phyloP scores from a whole-genome alignment of 2,888 invertebrate genomes.

The Conus canariensis region DNA sequence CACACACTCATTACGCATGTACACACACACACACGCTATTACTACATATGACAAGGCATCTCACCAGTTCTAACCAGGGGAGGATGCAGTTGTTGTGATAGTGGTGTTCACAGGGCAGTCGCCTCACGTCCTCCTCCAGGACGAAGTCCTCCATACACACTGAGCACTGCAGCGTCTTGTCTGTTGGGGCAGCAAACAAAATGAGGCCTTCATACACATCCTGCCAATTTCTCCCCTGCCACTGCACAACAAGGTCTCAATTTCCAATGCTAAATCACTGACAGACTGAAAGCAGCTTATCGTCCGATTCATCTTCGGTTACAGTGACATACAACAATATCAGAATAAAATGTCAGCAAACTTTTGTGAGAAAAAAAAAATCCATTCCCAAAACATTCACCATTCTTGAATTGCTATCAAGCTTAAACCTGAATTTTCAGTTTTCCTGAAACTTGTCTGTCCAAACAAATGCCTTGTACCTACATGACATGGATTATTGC shows the following conservation, averaged over 20 bases:
- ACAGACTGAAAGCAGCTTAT: no score
- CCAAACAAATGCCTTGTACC: no score
- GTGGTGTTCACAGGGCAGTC: constrained; percentile 91
- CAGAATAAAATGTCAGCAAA: no score
- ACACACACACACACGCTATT: not conserved
- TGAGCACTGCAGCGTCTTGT: constrained; percentile 90
- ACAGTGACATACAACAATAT: no score
- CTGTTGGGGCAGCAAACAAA: constrained; percentile 72
- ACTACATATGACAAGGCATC: not conserved
- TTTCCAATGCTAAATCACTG: no score
- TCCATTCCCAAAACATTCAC: no score
- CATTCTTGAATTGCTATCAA: no score
- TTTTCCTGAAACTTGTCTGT: no score
- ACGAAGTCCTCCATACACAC: constrained; percentile 97
- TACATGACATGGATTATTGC: no score
- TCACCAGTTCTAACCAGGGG: constrained; percentile 93
- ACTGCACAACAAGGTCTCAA: not conserved
- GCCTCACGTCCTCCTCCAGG: constrained; percentile 84
- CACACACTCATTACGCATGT: not conserved
- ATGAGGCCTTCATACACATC: not conserved
- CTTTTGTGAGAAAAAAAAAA: no score
- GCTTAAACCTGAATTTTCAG: no score
- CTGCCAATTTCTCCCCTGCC: not conserved
- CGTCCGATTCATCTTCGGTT: no score
- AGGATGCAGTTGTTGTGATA: constrained; percentile 96